Evolutionary conservation across 2,113 vertebrate species (phyloP).

Genomic region (Neotoma lepida): DNA sequence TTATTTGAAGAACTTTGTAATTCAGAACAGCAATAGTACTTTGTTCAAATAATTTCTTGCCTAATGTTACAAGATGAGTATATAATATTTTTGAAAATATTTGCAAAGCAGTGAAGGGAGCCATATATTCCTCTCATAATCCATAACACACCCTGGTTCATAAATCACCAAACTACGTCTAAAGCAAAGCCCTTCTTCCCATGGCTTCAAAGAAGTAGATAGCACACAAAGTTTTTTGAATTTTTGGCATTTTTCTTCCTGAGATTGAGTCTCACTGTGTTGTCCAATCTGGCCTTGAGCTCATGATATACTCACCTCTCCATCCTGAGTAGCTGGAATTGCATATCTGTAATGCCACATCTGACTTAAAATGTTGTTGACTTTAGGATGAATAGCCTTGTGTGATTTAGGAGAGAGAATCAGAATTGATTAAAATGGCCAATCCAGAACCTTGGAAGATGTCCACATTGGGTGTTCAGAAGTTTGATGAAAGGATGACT

Average conservation of each 20-base stretch:
- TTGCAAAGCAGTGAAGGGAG: not conserved
- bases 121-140: not conserved
- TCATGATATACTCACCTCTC: not conserved
- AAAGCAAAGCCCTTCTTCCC: not conserved
- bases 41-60: conserved; percentile 27
- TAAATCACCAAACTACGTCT: not conserved
- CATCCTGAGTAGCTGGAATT: not conserved
- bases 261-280: not conserved
- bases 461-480: not conserved
- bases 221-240: not conserved
- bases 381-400: not conserved
- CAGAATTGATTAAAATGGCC: not conserved
- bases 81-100: not conserved
- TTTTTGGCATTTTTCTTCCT: not conserved
- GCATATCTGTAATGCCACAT: not conserved
- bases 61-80: not conserved
- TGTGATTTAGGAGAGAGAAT: not conserved
- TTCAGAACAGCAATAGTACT: not conserved
- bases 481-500: not conserved
- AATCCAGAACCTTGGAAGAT: not conserved
- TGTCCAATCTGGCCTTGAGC: not conserved
- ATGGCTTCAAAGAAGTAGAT: not conserved
- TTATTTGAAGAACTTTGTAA: not conserved
- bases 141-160: not conserved
- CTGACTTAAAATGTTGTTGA: not conserved